Percentiles rank a stretch among this genome's conserved stretches.
Conservation (phyloP, 2,888 invertebrate genomes). For the Clivina fossor region DNA sequence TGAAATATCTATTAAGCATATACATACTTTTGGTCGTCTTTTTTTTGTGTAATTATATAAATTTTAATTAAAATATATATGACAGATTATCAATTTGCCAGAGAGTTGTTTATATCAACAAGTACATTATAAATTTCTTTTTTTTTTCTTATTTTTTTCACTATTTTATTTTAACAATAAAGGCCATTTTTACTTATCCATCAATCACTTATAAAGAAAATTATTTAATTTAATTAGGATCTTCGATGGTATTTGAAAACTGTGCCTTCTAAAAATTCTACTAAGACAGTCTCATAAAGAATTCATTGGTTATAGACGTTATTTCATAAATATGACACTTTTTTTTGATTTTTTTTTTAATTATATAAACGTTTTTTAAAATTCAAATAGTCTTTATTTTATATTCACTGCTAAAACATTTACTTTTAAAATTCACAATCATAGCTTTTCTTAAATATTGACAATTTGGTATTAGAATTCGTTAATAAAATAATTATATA, state of each 20-base stretch:
- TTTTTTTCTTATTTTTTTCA: background rate
- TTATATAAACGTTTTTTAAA: background rate
- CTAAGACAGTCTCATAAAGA: background rate
- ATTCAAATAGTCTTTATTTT: background rate
- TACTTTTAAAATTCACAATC: background rate
- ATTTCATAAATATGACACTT: too few species aligned
- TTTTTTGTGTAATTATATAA: too few species aligned
- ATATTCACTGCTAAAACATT: background rate
- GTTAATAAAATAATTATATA: slow-evolving; percentile 8
- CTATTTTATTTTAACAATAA: background rate
- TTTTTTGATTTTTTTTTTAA: background rate
- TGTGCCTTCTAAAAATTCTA: background rate
- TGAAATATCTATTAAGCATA: too few species aligned
- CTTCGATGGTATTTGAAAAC: background rate
- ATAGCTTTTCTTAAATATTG: slow-evolving; percentile 7
- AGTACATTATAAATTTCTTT: background rate
- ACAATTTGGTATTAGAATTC: slow-evolving; percentile 17
- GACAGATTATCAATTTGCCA: background rate
- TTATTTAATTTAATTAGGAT: background rate
- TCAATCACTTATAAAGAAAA: background rate
- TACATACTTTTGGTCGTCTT: too few species aligned
- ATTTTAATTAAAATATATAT: slow-evolving; percentile 3
- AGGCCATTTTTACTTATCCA: background rate
- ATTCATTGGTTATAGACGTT: background rate
- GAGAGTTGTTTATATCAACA: background rate